phyloP scores from a whole-genome alignment of 2,797 vertebrate genomes.

The Loriculus beryllinus region DNA sequence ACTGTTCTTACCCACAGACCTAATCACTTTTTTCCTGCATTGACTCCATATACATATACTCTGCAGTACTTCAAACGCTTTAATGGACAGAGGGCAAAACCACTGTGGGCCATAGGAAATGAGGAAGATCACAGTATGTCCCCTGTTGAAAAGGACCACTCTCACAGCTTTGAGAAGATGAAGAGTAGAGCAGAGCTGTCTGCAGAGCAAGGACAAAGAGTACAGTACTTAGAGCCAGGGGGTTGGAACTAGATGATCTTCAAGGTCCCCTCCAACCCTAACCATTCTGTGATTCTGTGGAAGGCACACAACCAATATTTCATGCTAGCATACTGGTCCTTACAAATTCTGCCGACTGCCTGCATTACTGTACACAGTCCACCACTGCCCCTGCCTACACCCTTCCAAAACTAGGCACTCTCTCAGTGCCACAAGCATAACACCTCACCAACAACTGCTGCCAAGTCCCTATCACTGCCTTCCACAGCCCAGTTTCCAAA shows the following conservation, averaged over 20 bases:
- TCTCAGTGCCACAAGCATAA: background rate
- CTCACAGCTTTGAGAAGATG: background rate
- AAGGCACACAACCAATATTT: background rate
- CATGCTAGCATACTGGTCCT: fast-evolving
- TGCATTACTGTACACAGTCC: fast-evolving
- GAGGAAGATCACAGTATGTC: background rate
- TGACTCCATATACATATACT: background rate
- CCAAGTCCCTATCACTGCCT: background rate
- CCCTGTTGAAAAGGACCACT: background rate
- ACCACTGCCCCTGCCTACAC: background rate
- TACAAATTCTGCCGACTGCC: fast-evolving
- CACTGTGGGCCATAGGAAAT: background rate
- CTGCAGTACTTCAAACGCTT: background rate
- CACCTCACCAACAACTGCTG: background rate
- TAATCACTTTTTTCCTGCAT: background rate
- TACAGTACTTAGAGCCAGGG: background rate
- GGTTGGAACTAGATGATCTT: background rate
- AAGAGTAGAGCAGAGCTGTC: background rate
- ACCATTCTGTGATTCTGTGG: background rate
- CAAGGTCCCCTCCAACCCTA: background rate
- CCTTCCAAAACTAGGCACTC: background rate
- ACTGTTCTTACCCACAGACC: background rate
- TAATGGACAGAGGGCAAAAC: background rate
- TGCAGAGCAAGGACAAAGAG: background rate
- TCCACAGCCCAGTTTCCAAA: background rate